Base-by-base conservation (phyloP, 2,888 invertebrate genomes). In the Cordilura impudica region DNA sequence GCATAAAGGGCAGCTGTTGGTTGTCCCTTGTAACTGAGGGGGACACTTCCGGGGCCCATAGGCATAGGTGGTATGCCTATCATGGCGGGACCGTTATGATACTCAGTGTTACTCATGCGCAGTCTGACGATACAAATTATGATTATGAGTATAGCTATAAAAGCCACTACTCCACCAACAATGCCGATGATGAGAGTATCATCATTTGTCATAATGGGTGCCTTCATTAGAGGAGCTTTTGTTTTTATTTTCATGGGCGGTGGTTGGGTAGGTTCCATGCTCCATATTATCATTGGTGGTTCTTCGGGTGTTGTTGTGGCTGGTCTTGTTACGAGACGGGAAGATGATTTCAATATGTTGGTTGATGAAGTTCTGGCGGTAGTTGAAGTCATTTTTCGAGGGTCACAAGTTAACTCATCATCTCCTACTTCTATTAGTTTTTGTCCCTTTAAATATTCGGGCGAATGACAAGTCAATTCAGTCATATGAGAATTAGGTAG, bases 161-260 rank as follows among this genome's bases (percentile, higher is more conserved):
- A 96, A 1, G 95, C 96, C 0, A 97, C 96, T 0, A 97, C 97
- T 1, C 97, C 97, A 0, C 97, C 97, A 0, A 97, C 97, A 82
- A 97, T 97, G n/a, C 96, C 96, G 76, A 97, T 97, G 63, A 97
- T 97, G n/a, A 97, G 91, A 4, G 96, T 97, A 84, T 97, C 97
- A 84, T 97, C 97, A 84, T 96, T 97, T 69, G 93, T 94, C 10
- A 95, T 92, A 0, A 93, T 91, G 12, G 92, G 92, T 51, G 91
- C 92, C 88, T 93, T 94, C 65, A 92, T 91, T 54, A 91, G 92
- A 19, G 91, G 92, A 76, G 87, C 88, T 86, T 90, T 91, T 75
- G 90, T 90, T 86, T 91, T 92, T 4, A 92, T 87, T 84, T 91
- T 91, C 85, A 94, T 91, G 16, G 84, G 86, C 73, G 94, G 91